phyloP scores from a whole-genome alignment of 2,113 vertebrate genomes.

The Myotis yumanensis region DNA sequence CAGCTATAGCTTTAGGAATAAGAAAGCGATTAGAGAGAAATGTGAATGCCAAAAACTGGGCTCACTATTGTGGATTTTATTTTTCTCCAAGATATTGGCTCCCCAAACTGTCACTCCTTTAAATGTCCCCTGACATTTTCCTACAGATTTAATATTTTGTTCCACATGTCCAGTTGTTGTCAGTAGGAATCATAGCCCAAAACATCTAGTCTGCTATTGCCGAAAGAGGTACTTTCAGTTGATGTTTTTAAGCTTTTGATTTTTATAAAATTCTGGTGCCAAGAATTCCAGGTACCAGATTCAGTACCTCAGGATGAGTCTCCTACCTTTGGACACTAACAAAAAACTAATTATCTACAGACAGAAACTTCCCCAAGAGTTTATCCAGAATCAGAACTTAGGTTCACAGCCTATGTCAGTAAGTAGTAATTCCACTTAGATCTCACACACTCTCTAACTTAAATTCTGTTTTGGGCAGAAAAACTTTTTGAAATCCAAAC shows the following conservation, averaged over 20 bases:
- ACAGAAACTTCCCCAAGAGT: neutral
- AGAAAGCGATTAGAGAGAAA: neutral
- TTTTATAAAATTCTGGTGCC: neutral
- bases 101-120: neutral
- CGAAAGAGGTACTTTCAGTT: neutral
- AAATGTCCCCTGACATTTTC: neutral
- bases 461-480: neutral
- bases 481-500: neutral
- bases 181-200: neutral
- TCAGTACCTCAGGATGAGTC: neutral
- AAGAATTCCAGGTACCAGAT: neutral
- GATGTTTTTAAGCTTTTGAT: neutral
- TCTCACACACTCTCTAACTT: neutral
- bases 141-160: neutral
- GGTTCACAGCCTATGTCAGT: neutral
- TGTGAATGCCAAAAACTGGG: neutral
- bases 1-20: neutral
- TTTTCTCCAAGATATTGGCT: neutral
- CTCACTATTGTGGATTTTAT: neutral
- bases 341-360: slow-evolving; percentile 21
- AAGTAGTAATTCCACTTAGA: neutral
- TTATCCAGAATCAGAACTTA: neutral
- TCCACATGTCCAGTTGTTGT: neutral
- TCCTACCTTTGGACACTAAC: neutral
- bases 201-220: neutral